Percentiles rank a stretch among this genome's conserved stretches.
These are phyloP conservation scores for Okamejei kenojei DNA, from an alignment of 2,797 vertebrate species.

Conservation along the genomic window DNA sequence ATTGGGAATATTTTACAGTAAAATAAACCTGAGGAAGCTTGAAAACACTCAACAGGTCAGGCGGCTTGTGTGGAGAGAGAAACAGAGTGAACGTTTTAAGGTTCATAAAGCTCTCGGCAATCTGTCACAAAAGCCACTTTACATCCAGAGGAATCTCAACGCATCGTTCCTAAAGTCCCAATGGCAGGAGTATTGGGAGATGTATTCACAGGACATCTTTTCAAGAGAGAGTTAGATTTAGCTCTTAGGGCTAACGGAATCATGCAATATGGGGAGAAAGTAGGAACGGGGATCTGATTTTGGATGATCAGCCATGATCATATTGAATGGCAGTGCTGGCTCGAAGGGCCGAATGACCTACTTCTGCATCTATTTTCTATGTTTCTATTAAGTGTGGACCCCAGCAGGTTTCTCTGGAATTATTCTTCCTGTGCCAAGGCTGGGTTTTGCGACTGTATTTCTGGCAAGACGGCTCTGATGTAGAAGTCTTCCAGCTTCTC, in stretches of 20 bases:
- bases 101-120: not conserved
- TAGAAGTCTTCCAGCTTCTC: conserved; percentile 67
- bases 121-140: not conserved
- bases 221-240: too few relatives aligned
- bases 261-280: too few relatives aligned
- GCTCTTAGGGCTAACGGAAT: too few relatives aligned
- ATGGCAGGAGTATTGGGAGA: not conserved
- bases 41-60: not conserved
- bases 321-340: too few relatives aligned
- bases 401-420: not conserved
- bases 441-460: conserved; percentile 43
- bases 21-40: not conserved
- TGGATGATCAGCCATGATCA: too few relatives aligned
- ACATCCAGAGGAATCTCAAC: not conserved
- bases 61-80: not conserved
- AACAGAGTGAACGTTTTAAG: not conserved
- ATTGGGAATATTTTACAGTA: not conserved
- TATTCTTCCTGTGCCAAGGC: conserved; percentile 52
- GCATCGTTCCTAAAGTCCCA: not conserved
- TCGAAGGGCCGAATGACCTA: too few relatives aligned
- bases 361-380: too few relatives aligned
- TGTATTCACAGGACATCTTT: too few relatives aligned
- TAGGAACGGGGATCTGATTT: too few relatives aligned
- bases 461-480: conserved; percentile 54
- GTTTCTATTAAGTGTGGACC: too few relatives aligned